A percentile compares a stretch with the other conserved stretches of the same genome.
These are phyloP conservation scores for Lysandra bellargus DNA, from an alignment of 2,888 invertebrate genomes.

Conservation along the genomic window DNA sequence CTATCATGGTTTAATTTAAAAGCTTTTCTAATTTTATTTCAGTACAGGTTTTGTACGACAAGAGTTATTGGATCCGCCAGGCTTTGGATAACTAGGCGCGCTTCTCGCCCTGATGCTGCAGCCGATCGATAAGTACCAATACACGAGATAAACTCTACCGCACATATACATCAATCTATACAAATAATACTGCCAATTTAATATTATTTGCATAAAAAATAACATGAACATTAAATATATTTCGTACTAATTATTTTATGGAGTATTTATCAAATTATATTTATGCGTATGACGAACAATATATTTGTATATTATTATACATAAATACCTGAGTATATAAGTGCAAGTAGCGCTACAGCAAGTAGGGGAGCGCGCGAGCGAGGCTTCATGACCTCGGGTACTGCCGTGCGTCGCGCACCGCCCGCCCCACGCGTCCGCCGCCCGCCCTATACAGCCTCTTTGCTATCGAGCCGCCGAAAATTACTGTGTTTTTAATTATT, in stretches of 20 bases:
- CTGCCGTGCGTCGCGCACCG: slow-evolving; percentile 62
- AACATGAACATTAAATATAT: background rate
- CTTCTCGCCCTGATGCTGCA: slow-evolving; percentile 43
- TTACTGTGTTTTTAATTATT: background rate
- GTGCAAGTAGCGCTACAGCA: slow-evolving; percentile 61
- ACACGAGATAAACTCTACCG: slow-evolving; percentile 36
- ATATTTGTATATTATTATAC: background rate
- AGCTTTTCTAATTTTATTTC: background rate
- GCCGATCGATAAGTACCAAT: slow-evolving; percentile 45
- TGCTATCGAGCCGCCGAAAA: slow-evolving; percentile 24
- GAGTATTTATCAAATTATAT: background rate
- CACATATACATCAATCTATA: background rate
- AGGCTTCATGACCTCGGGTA: slow-evolving; percentile 73
- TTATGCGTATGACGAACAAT: background rate
- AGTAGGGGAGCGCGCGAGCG: slow-evolving; percentile 69
- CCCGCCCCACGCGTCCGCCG: slow-evolving; percentile 43
- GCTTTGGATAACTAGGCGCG: slow-evolving; percentile 14
- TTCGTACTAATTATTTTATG: background rate
- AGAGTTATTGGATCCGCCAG: background rate
- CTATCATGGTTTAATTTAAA: too few relatives aligned
- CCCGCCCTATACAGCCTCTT: slow-evolving; percentile 30
- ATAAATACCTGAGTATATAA: slow-evolving; percentile 70
- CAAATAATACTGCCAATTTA: background rate
- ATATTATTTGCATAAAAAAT: background rate
- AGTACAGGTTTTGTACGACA: background rate